A percentile compares a stretch with the other conserved stretches of the same genome.
phyloP scores from a whole-genome alignment of 2,797 vertebrate species.

The Spinibarbus caldwelli region DNA sequence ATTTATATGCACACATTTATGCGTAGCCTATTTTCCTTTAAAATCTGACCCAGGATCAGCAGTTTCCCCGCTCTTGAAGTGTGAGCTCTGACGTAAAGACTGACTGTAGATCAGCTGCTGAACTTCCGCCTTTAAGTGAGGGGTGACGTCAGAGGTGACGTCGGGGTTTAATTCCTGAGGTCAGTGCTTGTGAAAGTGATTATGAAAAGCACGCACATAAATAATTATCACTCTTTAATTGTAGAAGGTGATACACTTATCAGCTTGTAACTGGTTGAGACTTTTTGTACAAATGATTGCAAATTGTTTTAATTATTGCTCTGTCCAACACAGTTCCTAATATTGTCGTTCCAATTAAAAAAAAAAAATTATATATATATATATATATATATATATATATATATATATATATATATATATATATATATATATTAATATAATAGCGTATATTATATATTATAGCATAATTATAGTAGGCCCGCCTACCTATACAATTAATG shows the following conservation, averaged over 20 bases:
- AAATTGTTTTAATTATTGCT: not conserved
- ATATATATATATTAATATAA: too few species aligned
- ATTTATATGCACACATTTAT: not conserved
- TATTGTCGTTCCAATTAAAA: too few species aligned
- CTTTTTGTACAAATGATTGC: not conserved
- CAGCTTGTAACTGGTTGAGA: not conserved
- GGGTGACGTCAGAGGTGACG: not conserved
- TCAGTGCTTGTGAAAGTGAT: constrained; percentile 3
- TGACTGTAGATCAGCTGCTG: constrained; percentile 35
- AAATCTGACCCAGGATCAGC: constrained; percentile 43
- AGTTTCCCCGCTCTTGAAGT: too few species aligned
- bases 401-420: too few species aligned
- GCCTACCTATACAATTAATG: not conserved
- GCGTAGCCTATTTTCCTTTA: not conserved
- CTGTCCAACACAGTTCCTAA: not conserved
- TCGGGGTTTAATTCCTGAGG: not conserved
- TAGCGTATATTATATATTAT: too few species aligned
- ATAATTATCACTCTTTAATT: not conserved
- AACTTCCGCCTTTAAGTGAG: not conserved
- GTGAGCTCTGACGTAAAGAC: not conserved
- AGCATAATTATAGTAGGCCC: not conserved
- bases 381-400: too few species aligned
- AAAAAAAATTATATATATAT: too few species aligned
- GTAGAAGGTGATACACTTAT: not conserved
- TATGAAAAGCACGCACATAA: not conserved